Evolutionary conservation across 2,888 invertebrate species (phyloP), one percentile per base, ranked within the genome.

Genomic region (Timema podura): DNA sequence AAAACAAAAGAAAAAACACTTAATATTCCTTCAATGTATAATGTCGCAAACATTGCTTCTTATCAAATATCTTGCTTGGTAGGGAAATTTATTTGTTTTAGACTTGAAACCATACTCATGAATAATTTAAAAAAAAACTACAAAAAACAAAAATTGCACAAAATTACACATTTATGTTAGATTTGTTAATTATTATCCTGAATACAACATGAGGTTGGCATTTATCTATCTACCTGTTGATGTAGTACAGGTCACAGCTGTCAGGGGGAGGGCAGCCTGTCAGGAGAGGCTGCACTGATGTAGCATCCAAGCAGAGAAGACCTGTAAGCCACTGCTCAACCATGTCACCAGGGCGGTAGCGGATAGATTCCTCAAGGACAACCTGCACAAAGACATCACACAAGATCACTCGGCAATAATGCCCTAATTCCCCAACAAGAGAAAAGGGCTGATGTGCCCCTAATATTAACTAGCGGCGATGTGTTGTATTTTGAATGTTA

Each of bases 241-340:
- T 90, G 69, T 94, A 90, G 81, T 89, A 95, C 65, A 99, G 86
- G 74, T 97, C 92, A 80, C 99, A 99, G 48, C 87, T 84, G 72
- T 91, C 89, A 0, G 97, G 96, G 0, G 93, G 88, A 48, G 98
- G 98, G 74, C 95, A 94, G 5, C 96, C 96, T 0, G 90, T 89
- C 15, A 86, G 81, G 68, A 90, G 84, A 0, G 89, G 84, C 0
- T 88, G 80, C 0, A 89, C 87, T 45, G 87, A 82, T 30, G 90
- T 89, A 0, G 93, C 91, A 82, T 98, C 95, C 71, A 99, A 85
- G 80, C 99, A 99, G 1, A 99, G 85, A 6, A 99, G 84, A 70
- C 90, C 86, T 74, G 92, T 93, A 46, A 99, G 84, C 99, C 99
- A 99, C 1, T 84, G 80, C 82, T 99, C 99, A 2, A 98, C 87